These are phyloP conservation scores for Epirrhoe alternata DNA, from an alignment of 2,888 invertebrate genomes.

Conservation along the genomic window DNA sequence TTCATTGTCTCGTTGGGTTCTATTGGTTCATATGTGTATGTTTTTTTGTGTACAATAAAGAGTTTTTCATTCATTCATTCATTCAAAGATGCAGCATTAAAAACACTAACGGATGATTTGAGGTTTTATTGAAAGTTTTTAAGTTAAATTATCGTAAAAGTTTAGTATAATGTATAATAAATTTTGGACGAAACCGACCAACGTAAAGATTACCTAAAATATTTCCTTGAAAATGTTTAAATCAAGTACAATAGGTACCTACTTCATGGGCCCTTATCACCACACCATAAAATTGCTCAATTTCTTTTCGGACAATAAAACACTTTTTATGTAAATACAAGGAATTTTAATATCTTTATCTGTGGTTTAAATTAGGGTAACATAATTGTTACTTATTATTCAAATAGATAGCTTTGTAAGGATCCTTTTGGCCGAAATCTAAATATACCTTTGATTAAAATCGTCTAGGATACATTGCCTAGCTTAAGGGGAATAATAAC, in stretches of 20 bases:
- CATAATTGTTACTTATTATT: conserved; percentile 22
- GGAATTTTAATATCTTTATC: conserved; percentile 23
- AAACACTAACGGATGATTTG: too few relatives aligned
- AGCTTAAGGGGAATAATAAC: conserved; percentile 5
- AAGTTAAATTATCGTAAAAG: too few relatives aligned
- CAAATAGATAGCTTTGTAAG: conserved; percentile 5
- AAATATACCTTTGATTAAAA: neutral
- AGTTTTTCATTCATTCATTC: too few relatives aligned
- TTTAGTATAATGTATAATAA: neutral
- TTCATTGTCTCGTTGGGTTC: too few relatives aligned
- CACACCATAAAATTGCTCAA: conserved; percentile 8
- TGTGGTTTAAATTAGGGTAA: conserved; percentile 9
- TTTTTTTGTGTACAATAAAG: too few relatives aligned
- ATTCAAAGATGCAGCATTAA: too few relatives aligned
- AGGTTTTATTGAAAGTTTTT: too few relatives aligned
- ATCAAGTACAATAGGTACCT: neutral
- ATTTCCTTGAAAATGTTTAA: conserved; percentile 2
- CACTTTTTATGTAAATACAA: conserved; percentile 22
- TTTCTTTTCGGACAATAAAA: conserved; percentile 14
- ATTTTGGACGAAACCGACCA: neutral
- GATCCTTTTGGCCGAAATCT: conserved; percentile 3
- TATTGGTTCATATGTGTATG: too few relatives aligned
- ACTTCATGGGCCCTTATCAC: conserved; percentile 4
- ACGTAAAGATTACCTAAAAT: neutral
- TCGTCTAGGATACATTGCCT: conserved; percentile 3